Conservation (phyloP, 1,140 invertebrate species). For the Cydia strobilella region DNA sequence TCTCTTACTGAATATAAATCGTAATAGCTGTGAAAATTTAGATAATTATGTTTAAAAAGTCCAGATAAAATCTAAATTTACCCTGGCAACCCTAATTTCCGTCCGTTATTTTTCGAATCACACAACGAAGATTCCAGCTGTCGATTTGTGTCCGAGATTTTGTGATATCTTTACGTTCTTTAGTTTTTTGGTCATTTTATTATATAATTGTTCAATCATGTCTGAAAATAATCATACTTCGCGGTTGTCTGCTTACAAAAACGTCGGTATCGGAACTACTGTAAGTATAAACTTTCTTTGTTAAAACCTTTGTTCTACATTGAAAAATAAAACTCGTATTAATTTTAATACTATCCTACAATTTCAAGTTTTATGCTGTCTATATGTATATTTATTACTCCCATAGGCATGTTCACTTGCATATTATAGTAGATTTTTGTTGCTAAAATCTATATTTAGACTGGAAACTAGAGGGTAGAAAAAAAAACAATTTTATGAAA, state of each 20-base stretch:
- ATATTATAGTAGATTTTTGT: too few relatives aligned
- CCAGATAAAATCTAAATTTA: not conserved
- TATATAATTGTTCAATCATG: not conserved
- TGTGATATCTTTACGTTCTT: not conserved
- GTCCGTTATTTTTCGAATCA: constrained; percentile 11
- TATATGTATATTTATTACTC: too few relatives aligned
- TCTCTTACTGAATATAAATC: not conserved
- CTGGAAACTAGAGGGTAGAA: too few relatives aligned
- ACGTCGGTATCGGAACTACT: not conserved
- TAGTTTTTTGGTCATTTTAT: not conserved
- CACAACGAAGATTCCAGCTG: not conserved
- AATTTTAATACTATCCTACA: too few relatives aligned
- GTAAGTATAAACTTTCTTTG: constrained; percentile 17
- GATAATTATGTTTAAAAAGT: not conserved
- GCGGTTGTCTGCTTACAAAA: constrained; percentile 18
- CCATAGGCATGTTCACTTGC: too few relatives aligned
- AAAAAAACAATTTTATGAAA: too few relatives aligned
- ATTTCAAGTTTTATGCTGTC: too few relatives aligned
- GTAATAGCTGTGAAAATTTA: not conserved
- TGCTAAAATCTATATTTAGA: too few relatives aligned
- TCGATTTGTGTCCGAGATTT: constrained; percentile 1
- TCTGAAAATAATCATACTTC: constrained; percentile 25
- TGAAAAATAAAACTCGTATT: not conserved
- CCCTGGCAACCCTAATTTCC: not conserved
- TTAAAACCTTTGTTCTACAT: constrained; percentile 12